These are phyloP conservation scores for Smutsia temminckii DNA, from an alignment of 2,797 vertebrate species.

Conservation along the genomic window DNA sequence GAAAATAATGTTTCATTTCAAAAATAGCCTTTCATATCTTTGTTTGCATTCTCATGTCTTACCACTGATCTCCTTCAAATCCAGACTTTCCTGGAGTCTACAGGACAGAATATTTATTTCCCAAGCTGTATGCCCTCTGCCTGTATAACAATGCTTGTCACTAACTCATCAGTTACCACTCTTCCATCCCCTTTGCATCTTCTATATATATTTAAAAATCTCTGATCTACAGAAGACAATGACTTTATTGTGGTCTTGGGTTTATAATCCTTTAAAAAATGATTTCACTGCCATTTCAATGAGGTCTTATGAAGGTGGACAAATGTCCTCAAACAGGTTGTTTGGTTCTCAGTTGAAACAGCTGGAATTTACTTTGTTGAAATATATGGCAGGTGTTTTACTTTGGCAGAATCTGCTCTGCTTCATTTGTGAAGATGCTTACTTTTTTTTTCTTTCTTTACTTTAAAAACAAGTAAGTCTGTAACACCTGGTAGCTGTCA, in stretches of 20 bases:
- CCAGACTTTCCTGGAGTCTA: background rate
- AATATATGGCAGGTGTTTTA: slow-evolving; percentile 39
- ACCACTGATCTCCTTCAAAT: background rate
- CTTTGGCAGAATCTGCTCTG: slow-evolving; percentile 50
- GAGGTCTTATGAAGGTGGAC: background rate
- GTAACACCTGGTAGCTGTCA: slow-evolving; percentile 64
- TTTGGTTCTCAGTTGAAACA: slow-evolving; percentile 42
- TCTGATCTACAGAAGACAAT: background rate
- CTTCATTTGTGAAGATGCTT: slow-evolving; percentile 44
- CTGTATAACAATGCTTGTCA: background rate
- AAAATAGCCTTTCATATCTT: background rate
- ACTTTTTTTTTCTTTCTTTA: background rate
- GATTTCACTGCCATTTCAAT: background rate
- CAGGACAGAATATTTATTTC: background rate
- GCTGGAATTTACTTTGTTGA: slow-evolving; percentile 52
- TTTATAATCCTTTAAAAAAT: background rate
- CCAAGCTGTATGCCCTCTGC: background rate
- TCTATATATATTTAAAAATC: background rate
- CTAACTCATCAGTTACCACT: background rate
- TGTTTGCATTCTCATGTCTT: background rate
- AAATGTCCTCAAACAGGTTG: slow-evolving; percentile 18
- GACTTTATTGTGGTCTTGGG: background rate
- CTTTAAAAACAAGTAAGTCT: slow-evolving; percentile 33
- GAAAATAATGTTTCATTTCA: background rate
- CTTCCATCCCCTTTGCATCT: background rate